A percentile compares a stretch with the other conserved stretches of the same genome.
These are phyloP conservation scores for Aythya baeri DNA, from an alignment of 2,113 vertebrate species.

Conservation along the genomic window DNA sequence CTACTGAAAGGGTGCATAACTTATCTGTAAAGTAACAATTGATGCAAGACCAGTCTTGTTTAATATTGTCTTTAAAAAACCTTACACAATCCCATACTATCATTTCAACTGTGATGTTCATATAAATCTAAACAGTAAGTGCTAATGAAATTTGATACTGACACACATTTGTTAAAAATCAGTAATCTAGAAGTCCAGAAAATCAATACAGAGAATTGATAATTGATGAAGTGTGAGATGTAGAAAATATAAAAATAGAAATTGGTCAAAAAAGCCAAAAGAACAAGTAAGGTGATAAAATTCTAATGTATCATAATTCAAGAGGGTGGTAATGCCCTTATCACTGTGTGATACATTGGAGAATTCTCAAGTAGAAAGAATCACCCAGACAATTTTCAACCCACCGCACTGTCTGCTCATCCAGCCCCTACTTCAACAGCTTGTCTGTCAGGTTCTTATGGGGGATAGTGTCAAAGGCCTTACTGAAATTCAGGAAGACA, in stretches of 20 bases:
- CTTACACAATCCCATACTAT: not conserved
- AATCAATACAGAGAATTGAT: not conserved
- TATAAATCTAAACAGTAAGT: no score
- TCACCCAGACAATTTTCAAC: not conserved
- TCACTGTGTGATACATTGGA: not conserved
- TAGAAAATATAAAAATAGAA: not conserved
- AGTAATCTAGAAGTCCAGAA: not conserved
- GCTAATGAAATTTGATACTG: not conserved
- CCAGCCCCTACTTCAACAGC: no score
- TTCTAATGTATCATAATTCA: not conserved
- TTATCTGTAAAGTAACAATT: not conserved
- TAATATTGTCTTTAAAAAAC: not conserved
- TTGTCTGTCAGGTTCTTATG: no score
- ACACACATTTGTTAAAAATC: not conserved
- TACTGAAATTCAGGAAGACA: not conserved
- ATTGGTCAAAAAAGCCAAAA: not conserved
- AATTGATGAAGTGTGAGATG: no score
- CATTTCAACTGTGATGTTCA: not conserved
- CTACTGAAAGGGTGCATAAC: not conserved
- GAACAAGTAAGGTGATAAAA: not conserved
- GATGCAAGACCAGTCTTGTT: not conserved
- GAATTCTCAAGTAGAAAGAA: not conserved
- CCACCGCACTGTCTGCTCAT: no score
- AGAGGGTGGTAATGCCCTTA: not conserved
- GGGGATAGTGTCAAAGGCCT: not conserved